These are phyloP conservation scores for Gadus chalcogrammus DNA, from an alignment of 2,113 vertebrate genomes.

Conservation along the genomic window DNA sequence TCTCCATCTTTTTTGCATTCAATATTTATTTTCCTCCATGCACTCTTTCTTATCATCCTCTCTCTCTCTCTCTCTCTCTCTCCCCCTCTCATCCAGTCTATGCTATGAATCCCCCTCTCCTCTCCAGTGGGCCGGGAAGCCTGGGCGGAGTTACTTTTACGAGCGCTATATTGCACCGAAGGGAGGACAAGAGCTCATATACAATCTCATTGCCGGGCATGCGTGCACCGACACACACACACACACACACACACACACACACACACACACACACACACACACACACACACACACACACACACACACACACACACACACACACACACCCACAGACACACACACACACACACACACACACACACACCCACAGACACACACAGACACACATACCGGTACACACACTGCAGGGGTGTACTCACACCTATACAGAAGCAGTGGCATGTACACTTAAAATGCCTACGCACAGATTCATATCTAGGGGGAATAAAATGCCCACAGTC, in stretches of 20 bases:
- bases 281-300: too few species aligned
- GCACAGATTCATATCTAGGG: too few species aligned
- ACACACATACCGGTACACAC: too few species aligned
- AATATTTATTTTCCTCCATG: slow-evolving; percentile 11
- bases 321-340: slow-evolving; percentile 18
- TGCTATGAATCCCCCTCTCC: slow-evolving; percentile 53
- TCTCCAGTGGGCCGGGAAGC: slow-evolving; percentile 33
- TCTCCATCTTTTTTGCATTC: background rate
- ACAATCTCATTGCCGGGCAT: slow-evolving; percentile 8
- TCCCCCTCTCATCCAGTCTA: slow-evolving; percentile 12
- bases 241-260: too few species aligned
- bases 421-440: too few species aligned
- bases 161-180: slow-evolving; percentile 45
- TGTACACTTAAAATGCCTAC: too few species aligned
- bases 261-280: slow-evolving; percentile 1
- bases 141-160: slow-evolving; percentile 57
- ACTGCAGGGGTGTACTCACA: too few species aligned
- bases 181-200: slow-evolving; percentile 47
- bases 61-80: slow-evolving; percentile 16
- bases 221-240: slow-evolving; percentile 14
- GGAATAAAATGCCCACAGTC: background rate
- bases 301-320: slow-evolving; percentile 7
- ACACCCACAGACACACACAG: background rate
- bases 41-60: background rate
- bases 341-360: slow-evolving; percentile 3